Conservation (phyloP, 2,113 vertebrate genomes). For the Aptenodytes patagonicus region DNA sequence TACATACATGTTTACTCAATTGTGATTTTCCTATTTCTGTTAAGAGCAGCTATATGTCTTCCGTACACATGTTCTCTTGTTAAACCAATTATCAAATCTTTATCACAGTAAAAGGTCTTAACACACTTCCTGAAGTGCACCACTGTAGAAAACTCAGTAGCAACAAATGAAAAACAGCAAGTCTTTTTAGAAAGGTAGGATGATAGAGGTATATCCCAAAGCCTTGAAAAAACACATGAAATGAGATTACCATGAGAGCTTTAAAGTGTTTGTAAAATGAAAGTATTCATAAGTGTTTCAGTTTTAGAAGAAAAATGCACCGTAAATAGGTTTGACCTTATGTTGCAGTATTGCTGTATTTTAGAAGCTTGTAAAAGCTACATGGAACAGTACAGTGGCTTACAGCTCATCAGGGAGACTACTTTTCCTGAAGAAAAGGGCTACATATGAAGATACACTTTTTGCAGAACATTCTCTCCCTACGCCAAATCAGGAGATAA, state of each 20-base stretch:
- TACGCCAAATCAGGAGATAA: background rate
- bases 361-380: background rate
- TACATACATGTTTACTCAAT: background rate
- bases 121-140: background rate
- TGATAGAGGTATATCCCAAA: background rate
- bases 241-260: background rate
- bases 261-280: background rate
- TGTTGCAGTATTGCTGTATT: background rate
- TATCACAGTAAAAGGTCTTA: background rate
- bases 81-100: background rate
- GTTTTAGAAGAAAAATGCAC: background rate
- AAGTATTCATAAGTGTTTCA: background rate
- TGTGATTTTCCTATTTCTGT: background rate
- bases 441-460: background rate
- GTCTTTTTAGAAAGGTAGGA: background rate
- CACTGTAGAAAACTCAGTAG: background rate
- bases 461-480: background rate
- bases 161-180: background rate
- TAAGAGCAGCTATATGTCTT: background rate
- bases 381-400: background rate
- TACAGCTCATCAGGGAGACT: background rate
- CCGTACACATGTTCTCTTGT: rapidly evolving
- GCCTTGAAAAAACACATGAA: background rate
- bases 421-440: background rate
- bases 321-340: background rate